phyloP scores from a whole-genome alignment of 2,888 invertebrate species.

The Calameuta pallipes region DNA sequence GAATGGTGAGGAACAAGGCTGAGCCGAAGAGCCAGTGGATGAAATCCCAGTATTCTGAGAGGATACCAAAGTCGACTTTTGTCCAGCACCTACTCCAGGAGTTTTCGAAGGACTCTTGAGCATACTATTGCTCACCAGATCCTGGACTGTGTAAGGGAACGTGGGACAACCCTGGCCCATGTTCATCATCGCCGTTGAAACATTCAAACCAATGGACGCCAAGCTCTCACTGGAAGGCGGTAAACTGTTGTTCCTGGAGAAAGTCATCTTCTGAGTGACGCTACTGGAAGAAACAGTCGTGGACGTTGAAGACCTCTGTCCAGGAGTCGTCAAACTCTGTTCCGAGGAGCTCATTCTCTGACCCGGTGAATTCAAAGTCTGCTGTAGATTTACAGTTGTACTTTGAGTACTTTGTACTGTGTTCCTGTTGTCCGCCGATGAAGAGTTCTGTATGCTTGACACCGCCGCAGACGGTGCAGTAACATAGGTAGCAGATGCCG shows the following conservation, averaged over 20 bases:
- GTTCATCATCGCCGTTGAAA: constrained; percentile 43
- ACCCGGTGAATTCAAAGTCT: constrained; percentile 21
- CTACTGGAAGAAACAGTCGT: background rate
- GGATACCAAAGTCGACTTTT: constrained; percentile 28
- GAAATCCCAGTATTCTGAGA: constrained; percentile 25
- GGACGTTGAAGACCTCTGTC: background rate
- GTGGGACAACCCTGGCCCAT: constrained; percentile 20
- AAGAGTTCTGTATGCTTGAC: background rate
- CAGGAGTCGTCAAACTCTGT: constrained; percentile 7
- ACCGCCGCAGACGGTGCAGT: constrained; percentile 1
- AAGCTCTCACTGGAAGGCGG: constrained; percentile 35
- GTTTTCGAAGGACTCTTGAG: constrained; percentile 35
- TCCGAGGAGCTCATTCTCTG: constrained; percentile 17
- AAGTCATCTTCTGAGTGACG: background rate
- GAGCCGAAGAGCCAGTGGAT: constrained; percentile 10
- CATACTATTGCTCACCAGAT: constrained; percentile 41
- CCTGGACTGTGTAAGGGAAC: constrained; percentile 49
- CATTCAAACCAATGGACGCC: constrained; percentile 44
- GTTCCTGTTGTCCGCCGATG: background rate
- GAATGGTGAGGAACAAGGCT: constrained; percentile 36
- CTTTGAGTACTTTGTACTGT: constrained; percentile 7
- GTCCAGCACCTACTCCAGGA: constrained; percentile 16
- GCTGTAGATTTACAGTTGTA: constrained; percentile 18
- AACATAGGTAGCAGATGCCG: background rate
- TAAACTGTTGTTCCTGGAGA: constrained; percentile 8